A percentile compares a stretch with the other conserved stretches of the same genome.
phyloP scores from a whole-genome alignment of 1,140 invertebrate genomes.

The Argopecten irradians region DNA sequence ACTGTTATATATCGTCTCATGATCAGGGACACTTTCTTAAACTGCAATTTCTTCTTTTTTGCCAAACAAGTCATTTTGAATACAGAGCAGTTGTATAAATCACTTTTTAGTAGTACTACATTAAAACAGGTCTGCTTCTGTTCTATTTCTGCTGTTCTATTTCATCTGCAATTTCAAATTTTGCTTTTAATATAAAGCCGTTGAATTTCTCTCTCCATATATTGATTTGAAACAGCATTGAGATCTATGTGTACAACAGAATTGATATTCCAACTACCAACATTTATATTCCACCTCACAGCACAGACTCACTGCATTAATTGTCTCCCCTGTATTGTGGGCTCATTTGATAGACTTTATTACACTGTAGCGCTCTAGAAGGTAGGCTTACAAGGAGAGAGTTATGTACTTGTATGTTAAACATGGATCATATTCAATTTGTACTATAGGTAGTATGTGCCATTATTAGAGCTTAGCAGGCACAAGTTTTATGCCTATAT shows the following conservation, averaged over 20 bases:
- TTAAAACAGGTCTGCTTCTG: too few species aligned
- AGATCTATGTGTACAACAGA: constrained; percentile 10
- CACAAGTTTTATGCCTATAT: too few species aligned
- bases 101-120: neutral
- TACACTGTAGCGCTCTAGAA: too few species aligned
- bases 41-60: neutral
- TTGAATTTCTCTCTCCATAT: constrained; percentile 5
- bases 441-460: too few species aligned
- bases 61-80: neutral
- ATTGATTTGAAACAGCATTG: constrained; percentile 18
- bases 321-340: neutral
- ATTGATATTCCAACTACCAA: neutral
- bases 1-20: neutral
- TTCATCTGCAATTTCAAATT: neutral
- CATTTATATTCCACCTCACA: neutral
- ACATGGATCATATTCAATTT: too few species aligned
- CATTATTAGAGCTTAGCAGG: too few species aligned
- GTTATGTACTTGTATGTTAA: too few species aligned
- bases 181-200: neutral
- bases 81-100: neutral
- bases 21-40: neutral
- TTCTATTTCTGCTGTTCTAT: neutral
- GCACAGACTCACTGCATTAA: neutral
- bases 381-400: too few species aligned
- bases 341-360: neutral